Base-by-base conservation (phyloP, 2,113 vertebrate genomes). In the Centropus unirufus region DNA sequence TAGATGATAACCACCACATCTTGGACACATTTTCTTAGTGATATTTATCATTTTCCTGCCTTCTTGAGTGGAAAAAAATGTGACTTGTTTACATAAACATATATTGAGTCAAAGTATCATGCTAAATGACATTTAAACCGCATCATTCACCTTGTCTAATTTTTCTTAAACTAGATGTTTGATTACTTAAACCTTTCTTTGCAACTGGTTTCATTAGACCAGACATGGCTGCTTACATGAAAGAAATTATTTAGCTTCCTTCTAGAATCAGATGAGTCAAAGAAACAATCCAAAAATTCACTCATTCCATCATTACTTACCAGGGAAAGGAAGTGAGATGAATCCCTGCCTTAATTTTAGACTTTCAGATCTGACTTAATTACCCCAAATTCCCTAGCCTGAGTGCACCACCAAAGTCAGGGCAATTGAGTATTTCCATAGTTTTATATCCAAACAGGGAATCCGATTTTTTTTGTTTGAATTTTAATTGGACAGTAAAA, bases 401-500 rank as follows among this genome's bases (percentile, higher is more conserved):
- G 29, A 74, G 22, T 52, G 18, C 77, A 94, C 40, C 36, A 66
- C 27, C 29, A 47, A 75, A 83, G 61, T 69, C 51, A 85, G 29
- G n/a, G 29, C 55, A 92, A 77, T 10, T 81, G 68, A 78, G 30
- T 88, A 29, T 61, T 86, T 39, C 26, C 44, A 19, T 77, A n/a
- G 36, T 51, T 94, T 86, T 82, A 68, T 44, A 79, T 61, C 20
- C 32, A 69, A 13, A 29, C 16, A 83, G 83, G 52, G 51, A 66
- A 74, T 89, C 72, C 64, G 52, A 46, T 80, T 30, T 64, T 92
- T 78, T 63, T 92, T 78, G 40, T 63, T 86, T 86, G 15, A 64
- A 75, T 95, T 96, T 83, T 81, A 89, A 78, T 83, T 86, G n/a
- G 86, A 68, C 74, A 67, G 63, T 83, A 83, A 88, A 93, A 83